Percentiles rank a stretch among this genome's conserved stretches.
These are phyloP conservation scores for Orchestia grillus DNA, from an alignment of 1,140 invertebrate genomes.

Conservation along the genomic window DNA sequence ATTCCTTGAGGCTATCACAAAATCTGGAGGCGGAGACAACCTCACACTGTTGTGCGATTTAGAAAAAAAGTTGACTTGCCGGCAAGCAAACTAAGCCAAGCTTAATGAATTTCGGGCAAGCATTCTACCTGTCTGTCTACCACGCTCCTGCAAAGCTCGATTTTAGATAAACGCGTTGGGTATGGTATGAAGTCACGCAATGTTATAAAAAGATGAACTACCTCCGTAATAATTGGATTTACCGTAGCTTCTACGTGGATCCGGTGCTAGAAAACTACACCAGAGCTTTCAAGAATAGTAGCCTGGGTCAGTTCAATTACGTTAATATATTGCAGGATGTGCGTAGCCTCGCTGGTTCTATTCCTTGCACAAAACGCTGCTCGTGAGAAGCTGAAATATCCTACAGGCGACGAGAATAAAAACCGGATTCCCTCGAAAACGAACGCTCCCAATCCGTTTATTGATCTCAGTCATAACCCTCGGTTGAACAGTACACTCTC, in stretches of 20 bases:
- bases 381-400: not conserved
- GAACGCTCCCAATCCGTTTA: not conserved
- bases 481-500: not conserved
- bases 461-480: not conserved
- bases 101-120: conserved; percentile 29
- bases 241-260: not conserved
- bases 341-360: not conserved
- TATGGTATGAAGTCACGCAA: not conserved
- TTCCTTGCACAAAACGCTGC: not conserved
- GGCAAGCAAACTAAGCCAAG: not conserved
- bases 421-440: not conserved
- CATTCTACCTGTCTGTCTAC: not conserved
- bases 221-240: not conserved
- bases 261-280: not conserved
- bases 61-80: not conserved
- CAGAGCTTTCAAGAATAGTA: not conserved
- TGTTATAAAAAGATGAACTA: not conserved
- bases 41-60: conserved; percentile 29
- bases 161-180: not conserved
- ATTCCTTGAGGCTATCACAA: conserved; percentile 45
- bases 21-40: conserved; percentile 31
- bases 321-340: not conserved
- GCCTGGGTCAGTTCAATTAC: not conserved
- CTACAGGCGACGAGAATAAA: not conserved
- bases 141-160: not conserved